These are phyloP conservation scores for Argyresthia goedartella DNA, from an alignment of 2,888 invertebrate genomes.

Conservation along the genomic window DNA sequence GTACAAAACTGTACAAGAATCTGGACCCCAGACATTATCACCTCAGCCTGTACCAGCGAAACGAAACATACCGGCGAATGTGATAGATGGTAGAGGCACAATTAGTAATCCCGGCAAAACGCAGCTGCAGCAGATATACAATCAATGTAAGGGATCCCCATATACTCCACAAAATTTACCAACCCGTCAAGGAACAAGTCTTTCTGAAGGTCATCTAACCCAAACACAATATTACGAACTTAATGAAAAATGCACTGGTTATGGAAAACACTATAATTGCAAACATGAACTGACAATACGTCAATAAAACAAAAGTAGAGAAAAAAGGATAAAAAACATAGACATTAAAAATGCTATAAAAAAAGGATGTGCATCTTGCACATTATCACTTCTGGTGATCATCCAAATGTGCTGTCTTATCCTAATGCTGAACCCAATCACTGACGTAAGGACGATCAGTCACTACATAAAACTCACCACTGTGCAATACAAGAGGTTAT, in stretches of 20 bases:
- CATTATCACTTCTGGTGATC: conserved; percentile 33
- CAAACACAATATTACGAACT: too few relatives aligned
- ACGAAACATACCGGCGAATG: conserved; percentile 25
- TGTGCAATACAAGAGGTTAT: conserved; percentile 8
- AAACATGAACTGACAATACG: too few relatives aligned
- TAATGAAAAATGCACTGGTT: too few relatives aligned
- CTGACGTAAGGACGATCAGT: conserved; percentile 36
- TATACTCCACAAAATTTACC: neutral
- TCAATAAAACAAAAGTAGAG: too few relatives aligned
- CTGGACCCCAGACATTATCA: conserved; percentile 42
- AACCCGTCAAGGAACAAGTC: neutral
- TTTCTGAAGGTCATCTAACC: neutral
- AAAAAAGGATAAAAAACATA: too few relatives aligned
- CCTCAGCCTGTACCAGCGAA: conserved; percentile 27
- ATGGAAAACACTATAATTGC: too few relatives aligned
- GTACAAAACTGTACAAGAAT: conserved; percentile 25
- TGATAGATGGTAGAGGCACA: conserved; percentile 28
- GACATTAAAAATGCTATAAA: too few relatives aligned
- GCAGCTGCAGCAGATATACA: conserved; percentile 50
- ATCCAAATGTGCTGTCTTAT: conserved; percentile 42
- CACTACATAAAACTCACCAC: conserved; percentile 19
- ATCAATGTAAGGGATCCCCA: conserved; percentile 43
- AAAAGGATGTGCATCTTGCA: too few relatives aligned
- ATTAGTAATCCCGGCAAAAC: conserved; percentile 30
- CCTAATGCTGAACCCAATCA: conserved; percentile 42